Evolutionary conservation across 2,888 invertebrate species (phyloP), one percentile per base, ranked within the genome.

Genomic region (Brenthis hecate): DNA sequence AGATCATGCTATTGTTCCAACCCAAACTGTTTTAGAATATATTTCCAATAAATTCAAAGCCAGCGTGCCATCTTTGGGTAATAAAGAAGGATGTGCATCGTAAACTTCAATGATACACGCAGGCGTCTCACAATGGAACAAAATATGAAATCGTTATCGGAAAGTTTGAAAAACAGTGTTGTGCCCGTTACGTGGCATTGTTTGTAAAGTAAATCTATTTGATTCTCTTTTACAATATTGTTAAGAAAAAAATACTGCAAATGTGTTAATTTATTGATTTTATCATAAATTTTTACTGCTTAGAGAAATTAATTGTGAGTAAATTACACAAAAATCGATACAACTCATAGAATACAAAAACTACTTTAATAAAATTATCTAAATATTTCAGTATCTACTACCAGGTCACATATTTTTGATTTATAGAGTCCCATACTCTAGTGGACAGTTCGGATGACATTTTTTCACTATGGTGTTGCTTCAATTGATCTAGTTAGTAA

Each of bases 21-120:
- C 61, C 67, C 63, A 51, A 65, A 60, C 64, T 66, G 66, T 66
- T 51, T 68, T 57, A 57, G 68, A 71, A 72, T 81, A 78, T 82
- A 81, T 84, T 80, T 77, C 76, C 79, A 67, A 83, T 81, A 80
- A 79, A 83, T 77, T 72, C 73, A 71, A 75, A 73, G 65, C 68
- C 72, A 66, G 70, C 71, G 74, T 72, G 74, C 78, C 73, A 75
- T 75, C 78, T 77, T 78, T 78, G 78, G 83, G 81, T 85, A 86
- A 89, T 88, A 88, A 85, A 87, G 85, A 84, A 82, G 80, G 82
- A 81, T 84, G 81, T 80, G 81, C 81, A 81, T 87, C 89, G 87
- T 88, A 87, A 89, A 89, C 81, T 80, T 83, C 84, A 81, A 82
- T 86, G 88, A 88, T 89, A 86, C 87, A 88, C 81, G 81, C 80